Evolutionary conservation across 2,888 invertebrate genomes (phyloP).

Genomic region (Sialis fuliginosa): DNA sequence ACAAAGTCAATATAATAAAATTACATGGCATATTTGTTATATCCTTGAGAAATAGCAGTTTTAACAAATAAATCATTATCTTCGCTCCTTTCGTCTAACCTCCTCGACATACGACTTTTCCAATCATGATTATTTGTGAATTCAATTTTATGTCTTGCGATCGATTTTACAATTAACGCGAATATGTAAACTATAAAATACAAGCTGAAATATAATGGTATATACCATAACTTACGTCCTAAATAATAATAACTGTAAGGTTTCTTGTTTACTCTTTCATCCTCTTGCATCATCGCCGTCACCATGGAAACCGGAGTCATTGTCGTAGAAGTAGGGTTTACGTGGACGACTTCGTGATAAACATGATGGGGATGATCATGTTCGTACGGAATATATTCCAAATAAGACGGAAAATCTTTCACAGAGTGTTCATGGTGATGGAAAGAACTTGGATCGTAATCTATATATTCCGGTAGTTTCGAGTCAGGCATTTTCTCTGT

Average conservation of each 20-base stretch:
- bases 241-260: conserved; percentile 56
- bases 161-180: conserved; percentile 51
- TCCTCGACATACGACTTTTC: background rate
- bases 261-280: conserved; percentile 37
- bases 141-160: conserved; percentile 52
- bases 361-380: conserved; percentile 18
- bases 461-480: conserved; percentile 21
- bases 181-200: conserved; percentile 53
- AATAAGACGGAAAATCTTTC: conserved; percentile 1
- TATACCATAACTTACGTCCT: conserved; percentile 56
- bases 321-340: conserved; percentile 23
- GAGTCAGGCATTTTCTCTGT: conserved; percentile 7
- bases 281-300: conserved; percentile 28
- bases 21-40: conserved; percentile 13
- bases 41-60: conserved; percentile 12
- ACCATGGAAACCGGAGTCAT: too few relatives aligned
- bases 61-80: conserved; percentile 16
- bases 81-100: conserved; percentile 9
- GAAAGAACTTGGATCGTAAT: conserved; percentile 16
- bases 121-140: conserved; percentile 32
- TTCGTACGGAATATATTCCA: background rate
- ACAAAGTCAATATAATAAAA: too few relatives aligned
- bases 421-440: conserved; percentile 15
- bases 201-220: conserved; percentile 58
- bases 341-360: conserved; percentile 22